phyloP scores from a whole-genome alignment of 2,888 invertebrate genomes.

The Drosophila percnosoma region DNA sequence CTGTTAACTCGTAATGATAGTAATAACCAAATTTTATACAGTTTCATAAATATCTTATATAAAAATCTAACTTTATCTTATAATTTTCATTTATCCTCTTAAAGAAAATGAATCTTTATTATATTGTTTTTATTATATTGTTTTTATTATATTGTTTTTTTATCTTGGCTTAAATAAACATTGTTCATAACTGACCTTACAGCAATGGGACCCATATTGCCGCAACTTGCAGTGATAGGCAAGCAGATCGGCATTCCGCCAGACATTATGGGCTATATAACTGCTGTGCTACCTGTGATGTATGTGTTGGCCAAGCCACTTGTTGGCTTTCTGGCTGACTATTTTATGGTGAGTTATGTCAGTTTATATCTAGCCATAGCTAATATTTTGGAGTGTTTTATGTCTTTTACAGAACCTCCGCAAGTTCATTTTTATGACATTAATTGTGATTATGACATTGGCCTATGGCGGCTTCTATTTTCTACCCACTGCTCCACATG shows the following conservation, averaged over 20 bases:
- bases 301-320: constrained; percentile 91
- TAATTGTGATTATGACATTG: constrained; percentile 88
- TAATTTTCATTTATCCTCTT: background rate
- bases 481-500: constrained; percentile 85
- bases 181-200: constrained; percentile 69
- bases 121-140: background rate
- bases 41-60: too few species aligned
- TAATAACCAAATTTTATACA: background rate
- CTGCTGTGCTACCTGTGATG: constrained; percentile 90
- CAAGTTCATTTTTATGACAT: constrained; percentile 89
- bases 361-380: fast-evolving
- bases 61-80: background rate
- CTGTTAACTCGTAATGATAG: background rate
- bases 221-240: constrained; percentile 91
- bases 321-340: constrained; percentile 91
- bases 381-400: background rate
- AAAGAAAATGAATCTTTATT: background rate
- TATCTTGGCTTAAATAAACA: background rate
- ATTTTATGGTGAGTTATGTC: constrained; percentile 86
- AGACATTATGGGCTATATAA: constrained; percentile 91
- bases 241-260: constrained; percentile 91
- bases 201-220: constrained; percentile 93
- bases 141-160: too few species aligned
- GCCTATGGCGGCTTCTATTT: constrained; percentile 90
- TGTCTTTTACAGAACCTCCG: constrained; percentile 83